Base-by-base conservation (phyloP, 1,140 invertebrate species). In the Mizuhopecten yessoensis region DNA sequence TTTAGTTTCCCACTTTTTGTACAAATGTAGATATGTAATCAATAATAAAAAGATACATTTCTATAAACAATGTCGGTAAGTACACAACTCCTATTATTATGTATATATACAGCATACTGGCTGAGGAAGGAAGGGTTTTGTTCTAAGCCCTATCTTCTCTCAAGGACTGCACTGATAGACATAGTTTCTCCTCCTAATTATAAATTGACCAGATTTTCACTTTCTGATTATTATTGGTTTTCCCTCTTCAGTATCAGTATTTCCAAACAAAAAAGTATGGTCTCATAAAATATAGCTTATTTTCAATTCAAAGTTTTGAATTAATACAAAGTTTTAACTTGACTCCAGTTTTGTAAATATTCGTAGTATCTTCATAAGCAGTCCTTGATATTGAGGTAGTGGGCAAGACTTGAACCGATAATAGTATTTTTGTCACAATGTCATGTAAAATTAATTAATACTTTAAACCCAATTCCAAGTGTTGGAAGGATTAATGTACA, bases 1-100 rank as follows among this genome's bases (percentile, higher is more conserved):
- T 75, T 75, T 75, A 29, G 57, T 75, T 75, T 75, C 57, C 57
- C 57, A 75, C 57, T 75, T 75, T 75, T 75, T 75, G 57, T 75
- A 75, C 57, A 75, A 75, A 75, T 29, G 57, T 75, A 75, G 57
- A 75, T 75, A 75, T 75, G 57, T 75, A 75, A 75, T 75, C 57
- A 75, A 75, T 75, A 75, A 75, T 75, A 75, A 75, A 75, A 39
- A 29, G 57, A 49, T 49, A 49, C 45, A 20, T 49, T 75, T n/a
- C 57, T 75, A 75, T 75, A 75, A 75, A 75, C 57, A 75, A 29
- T 75, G 57, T 75, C 57, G 57, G n/a, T 75, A 75, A 75, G 57
- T 75, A 75, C 57, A 75, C 57, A 75, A 75, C 57, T 75, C 57
- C 57, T 75, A 13, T 75, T 5, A 75, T 17, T n/a, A 75, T 75